These are phyloP conservation scores for Lepidocyrtoides sp. DNA, from an alignment of 2,888 invertebrate species.

Conservation along the genomic window DNA sequence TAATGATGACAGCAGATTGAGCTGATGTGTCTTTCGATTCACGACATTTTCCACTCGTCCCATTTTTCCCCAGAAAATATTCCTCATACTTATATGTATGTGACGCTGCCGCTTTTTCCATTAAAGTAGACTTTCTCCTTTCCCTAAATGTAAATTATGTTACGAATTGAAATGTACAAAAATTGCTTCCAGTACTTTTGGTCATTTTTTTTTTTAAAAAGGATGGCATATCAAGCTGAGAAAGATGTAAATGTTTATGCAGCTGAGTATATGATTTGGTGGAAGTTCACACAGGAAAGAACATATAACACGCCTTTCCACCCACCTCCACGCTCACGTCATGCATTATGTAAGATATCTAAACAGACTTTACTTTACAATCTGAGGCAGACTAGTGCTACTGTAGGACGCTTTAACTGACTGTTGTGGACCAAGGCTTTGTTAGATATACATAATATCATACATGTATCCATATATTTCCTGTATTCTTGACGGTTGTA, in stretches of 20 bases:
- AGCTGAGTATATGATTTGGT: not conserved
- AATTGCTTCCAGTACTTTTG: not conserved
- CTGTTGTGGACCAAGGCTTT: too few relatives aligned
- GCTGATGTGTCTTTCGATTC: not conserved
- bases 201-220: not conserved
- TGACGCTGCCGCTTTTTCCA: not conserved
- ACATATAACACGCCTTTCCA: not conserved
- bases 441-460: too few relatives aligned
- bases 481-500: too few relatives aligned
- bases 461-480: too few relatives aligned
- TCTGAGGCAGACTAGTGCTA: not conserved
- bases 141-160: not conserved
- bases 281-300: not conserved
- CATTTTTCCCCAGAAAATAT: conserved; percentile 1
- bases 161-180: not conserved
- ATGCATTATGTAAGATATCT: conserved; percentile 23
- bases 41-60: not conserved
- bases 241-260: not conserved
- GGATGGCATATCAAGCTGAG: not conserved
- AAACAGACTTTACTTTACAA: not conserved
- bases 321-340: not conserved
- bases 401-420: not conserved
- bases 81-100: not conserved
- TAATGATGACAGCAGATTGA: not conserved
- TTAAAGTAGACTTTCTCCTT: not conserved